Base-by-base conservation (phyloP, 1,140 invertebrate genomes). In the Cecropterus lyciades region DNA sequence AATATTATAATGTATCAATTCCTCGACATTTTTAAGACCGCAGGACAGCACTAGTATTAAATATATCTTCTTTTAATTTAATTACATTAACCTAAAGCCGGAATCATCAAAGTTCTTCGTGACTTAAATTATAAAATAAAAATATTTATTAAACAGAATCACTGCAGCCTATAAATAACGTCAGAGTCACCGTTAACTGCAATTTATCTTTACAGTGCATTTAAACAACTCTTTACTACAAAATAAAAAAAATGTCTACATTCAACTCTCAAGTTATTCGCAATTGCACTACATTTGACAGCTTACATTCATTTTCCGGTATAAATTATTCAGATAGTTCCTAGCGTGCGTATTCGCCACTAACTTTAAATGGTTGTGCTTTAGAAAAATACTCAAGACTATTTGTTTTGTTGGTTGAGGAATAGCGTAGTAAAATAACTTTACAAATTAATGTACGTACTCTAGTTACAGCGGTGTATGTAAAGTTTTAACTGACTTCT, bases 281-380 rank as follows among this genome's bases (percentile, higher is more conserved):
- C 45, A 27, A 60, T 60, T 60, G 57, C 57, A 60, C 27, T 60
- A 60, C 45, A 49, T 60, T 60, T 60, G 57, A 60, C 57, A 37
- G 43, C 14, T 60, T 49, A 60, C 57, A 60, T 60, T 59, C 40
- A 59, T 59, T 59, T 59, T 59, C 43, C 7, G 43, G 24, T 33
- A 59, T 33, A 57, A 43, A 57, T 57, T 57, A 57, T 43, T 57
- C 42, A 57, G 40, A 55, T 55, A 55, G 52, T 24, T 45, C 17
- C 40, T 57, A 57, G 55, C 55, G 55, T 57, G 55, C 55, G 55
- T 45, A 57, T 17, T 46, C 20, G 55, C 55, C 33, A 45, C 55
- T 57, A 45, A 24, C 40, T 14, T 57, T 46, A 57, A 57, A 57
- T 45, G 20, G 43, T 57, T 57, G 42, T 57, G 9, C 42, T 57